Evolutionary conservation across 2,113 vertebrate genomes (phyloP).

Genomic region (Leucoraja erinaceus): DNA sequence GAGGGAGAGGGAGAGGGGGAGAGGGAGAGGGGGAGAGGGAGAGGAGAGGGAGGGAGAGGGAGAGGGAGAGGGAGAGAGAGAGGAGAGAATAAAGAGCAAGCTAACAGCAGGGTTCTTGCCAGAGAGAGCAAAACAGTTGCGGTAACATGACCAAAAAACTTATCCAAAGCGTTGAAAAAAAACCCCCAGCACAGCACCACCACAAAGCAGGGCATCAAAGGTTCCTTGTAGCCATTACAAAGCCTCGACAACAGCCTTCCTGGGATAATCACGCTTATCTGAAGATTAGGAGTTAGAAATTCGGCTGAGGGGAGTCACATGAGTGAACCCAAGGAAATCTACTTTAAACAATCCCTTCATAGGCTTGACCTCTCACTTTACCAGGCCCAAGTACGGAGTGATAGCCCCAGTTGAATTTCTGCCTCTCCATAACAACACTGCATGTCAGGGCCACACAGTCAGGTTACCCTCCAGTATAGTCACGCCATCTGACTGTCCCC

Average conservation of each 20-base stretch:
- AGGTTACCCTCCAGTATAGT: conserved; percentile 41
- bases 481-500: too few species aligned
- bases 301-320: conserved; percentile 71
- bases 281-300: conserved; percentile 79
- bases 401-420: conserved; percentile 28
- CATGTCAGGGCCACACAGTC: conserved; percentile 42
- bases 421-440: neutral
- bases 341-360: conserved; percentile 57
- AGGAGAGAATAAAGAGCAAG: neutral
- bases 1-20: too few species aligned
- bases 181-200: conserved; percentile 49
- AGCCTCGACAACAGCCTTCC: conserved; percentile 71
- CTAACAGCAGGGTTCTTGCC: conserved; percentile 13
- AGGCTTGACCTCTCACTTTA: conserved; percentile 46
- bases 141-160: conserved; percentile 3
- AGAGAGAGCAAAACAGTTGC: neutral
- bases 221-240: conserved; percentile 77
- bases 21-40: too few species aligned
- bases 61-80: too few species aligned
- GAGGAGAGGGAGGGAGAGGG: too few species aligned
- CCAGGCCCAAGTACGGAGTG: conserved; percentile 41
- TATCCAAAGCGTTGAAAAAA: conserved; percentile 4
- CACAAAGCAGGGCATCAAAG: conserved; percentile 71
- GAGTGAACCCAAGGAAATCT: conserved; percentile 55
- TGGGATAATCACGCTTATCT: conserved; percentile 78